Conservation (phyloP, 1,140 invertebrate genomes). For the Calephelis virginiensis region DNA sequence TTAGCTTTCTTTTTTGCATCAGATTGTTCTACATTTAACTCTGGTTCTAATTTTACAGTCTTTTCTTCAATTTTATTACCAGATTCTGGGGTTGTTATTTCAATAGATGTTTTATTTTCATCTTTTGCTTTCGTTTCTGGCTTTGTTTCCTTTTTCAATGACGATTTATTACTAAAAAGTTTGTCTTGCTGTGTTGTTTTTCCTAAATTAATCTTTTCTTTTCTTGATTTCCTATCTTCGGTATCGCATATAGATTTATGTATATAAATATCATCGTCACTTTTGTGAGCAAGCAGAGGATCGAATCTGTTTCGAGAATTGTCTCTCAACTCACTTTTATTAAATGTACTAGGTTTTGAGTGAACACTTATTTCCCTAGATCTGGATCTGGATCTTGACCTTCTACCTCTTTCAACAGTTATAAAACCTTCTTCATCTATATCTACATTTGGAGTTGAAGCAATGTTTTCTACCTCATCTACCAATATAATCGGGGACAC, state of each 20-base stretch:
- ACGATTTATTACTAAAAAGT: constrained; percentile 43
- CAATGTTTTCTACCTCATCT: constrained; percentile 50
- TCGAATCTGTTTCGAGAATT: constrained; percentile 67
- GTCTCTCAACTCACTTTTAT: constrained; percentile 38
- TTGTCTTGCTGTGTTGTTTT: constrained; percentile 44
- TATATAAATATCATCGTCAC: not conserved
- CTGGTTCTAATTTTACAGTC: constrained; percentile 9
- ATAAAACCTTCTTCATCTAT: constrained; percentile 72
- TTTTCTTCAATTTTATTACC: not conserved
- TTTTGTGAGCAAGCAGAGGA: constrained; percentile 38
- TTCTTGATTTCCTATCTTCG: constrained; percentile 37
- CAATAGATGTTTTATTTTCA: not conserved
- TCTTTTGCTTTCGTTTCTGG: constrained; percentile 19
- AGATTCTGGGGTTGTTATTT: not conserved
- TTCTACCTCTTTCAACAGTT: constrained; percentile 61
- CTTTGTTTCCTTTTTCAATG: constrained; percentile 51
- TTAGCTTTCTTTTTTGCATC: constrained; percentile 54
- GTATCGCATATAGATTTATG: not conserved
- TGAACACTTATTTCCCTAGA: constrained; percentile 56
- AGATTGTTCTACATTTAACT: constrained; percentile 26
- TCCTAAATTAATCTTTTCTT: constrained; percentile 33
- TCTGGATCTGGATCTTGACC: constrained; percentile 69
- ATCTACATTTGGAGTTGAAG: constrained; percentile 44
- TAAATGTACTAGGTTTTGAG: constrained; percentile 37
- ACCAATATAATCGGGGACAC: constrained; percentile 67